Conservation (phyloP, 2,797 vertebrate species). For the Morus bassanus region DNA sequence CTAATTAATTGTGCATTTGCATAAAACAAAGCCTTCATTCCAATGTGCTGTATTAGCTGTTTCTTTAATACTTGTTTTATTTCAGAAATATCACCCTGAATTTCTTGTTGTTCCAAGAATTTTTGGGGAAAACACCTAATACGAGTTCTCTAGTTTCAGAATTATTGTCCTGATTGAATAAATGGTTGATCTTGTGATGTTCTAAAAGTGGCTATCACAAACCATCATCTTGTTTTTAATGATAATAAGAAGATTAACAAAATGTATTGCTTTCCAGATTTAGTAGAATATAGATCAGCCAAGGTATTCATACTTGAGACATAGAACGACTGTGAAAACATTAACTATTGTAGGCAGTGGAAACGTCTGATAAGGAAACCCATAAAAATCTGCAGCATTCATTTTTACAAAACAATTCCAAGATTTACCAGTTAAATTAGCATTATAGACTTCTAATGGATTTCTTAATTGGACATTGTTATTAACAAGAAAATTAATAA, state of each 20-base stretch:
- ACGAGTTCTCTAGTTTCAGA: not conserved
- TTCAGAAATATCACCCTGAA: not conserved
- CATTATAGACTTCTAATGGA: slow-evolving; percentile 28
- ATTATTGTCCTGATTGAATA: not conserved
- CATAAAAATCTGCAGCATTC: not conserved
- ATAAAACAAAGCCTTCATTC: not conserved
- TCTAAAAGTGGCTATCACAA: not conserved
- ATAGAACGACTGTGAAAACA: not conserved
- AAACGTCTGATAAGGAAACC: not conserved
- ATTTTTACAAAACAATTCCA: slow-evolving; percentile 31
- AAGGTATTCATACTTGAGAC: not conserved
- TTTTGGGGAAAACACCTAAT: not conserved
- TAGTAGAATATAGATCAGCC: not conserved
- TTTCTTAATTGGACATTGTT: slow-evolving; percentile 55
- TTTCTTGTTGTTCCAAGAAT: not conserved
- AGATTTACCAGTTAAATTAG: slow-evolving; percentile 44
- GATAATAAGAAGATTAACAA: not conserved
- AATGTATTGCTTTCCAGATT: not conserved
- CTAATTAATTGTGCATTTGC: not conserved
- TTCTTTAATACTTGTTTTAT: not conserved
- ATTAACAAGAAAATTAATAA: slow-evolving; percentile 54
- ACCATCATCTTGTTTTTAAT: not conserved
- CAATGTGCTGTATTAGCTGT: not conserved
- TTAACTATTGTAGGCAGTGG: not conserved
- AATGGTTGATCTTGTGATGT: not conserved